These are phyloP conservation scores for Calyptomena viridis DNA, from an alignment of 2,113 vertebrate species.

Conservation along the genomic window DNA sequence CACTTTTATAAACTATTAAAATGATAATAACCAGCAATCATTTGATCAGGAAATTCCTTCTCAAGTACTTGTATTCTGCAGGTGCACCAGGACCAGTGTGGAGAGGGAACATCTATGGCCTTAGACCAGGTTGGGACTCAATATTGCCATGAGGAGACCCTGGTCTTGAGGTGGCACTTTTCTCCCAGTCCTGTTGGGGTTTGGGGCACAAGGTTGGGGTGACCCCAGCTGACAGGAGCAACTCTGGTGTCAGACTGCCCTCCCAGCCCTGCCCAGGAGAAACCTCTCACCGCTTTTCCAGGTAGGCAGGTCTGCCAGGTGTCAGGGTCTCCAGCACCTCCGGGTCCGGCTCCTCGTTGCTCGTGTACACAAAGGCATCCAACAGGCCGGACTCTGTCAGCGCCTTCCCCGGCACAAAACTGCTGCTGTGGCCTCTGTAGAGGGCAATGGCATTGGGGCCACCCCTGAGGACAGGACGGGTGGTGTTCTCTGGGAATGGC, in stretches of 20 bases:
- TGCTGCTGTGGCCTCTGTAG: conserved; percentile 12
- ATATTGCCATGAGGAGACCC: fast-evolving
- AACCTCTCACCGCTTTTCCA: background rate
- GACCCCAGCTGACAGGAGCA: background rate
- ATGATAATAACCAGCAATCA: background rate
- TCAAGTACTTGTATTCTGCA: background rate
- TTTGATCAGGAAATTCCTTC: background rate
- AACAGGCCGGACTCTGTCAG: conserved; percentile 52
- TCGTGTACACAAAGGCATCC: conserved; percentile 79
- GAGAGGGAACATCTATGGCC: background rate
- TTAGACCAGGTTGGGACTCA: background rate
- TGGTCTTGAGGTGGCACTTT: background rate
- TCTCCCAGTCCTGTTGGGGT: background rate
- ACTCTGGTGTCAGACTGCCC: background rate
- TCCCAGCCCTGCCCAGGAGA: background rate
- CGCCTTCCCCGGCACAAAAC: background rate
- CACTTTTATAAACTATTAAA: background rate
- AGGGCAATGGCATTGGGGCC: conserved; percentile 10
- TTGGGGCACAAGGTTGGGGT: background rate
- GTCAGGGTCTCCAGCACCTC: conserved; percentile 74
- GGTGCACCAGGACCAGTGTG: background rate
- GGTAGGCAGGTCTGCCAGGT: conserved; percentile 57
- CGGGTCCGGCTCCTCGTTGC: background rate
- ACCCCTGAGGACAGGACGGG: background rate
- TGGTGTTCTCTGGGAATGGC: background rate